Evolutionary conservation across 2,113 vertebrate species (phyloP).

Genomic region (Hydrolagus affinis): DNA sequence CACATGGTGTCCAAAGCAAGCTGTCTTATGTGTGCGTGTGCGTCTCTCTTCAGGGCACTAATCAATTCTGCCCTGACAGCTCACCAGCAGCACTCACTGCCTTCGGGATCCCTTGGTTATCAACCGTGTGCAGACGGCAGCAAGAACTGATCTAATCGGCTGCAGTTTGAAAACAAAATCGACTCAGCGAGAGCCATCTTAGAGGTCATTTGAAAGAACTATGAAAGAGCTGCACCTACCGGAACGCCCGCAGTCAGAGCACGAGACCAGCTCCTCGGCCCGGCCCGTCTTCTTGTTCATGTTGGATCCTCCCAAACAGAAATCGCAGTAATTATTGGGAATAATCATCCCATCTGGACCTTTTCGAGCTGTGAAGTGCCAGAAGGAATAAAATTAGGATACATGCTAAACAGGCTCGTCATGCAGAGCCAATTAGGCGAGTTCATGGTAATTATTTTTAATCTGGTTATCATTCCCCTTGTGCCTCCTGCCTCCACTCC

Average conservation of each 20-base stretch:
- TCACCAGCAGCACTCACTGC: background rate
- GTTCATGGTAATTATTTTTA: no score
- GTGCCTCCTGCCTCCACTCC: no score
- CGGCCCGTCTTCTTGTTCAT: constrained; percentile 84
- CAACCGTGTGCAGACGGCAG: background rate
- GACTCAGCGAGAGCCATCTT: background rate
- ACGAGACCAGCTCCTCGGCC: constrained; percentile 86
- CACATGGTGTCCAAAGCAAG: background rate
- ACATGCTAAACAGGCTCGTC: no score
- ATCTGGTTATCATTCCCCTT: no score
- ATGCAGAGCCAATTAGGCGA: no score
- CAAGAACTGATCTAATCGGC: constrained; percentile 5
- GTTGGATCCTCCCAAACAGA: constrained; percentile 87
- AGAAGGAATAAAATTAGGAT: background rate
- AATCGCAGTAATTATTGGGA: constrained; percentile 91
- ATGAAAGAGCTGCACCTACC: constrained; percentile 59
- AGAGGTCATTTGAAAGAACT: background rate
- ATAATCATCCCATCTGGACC: constrained; percentile 76
- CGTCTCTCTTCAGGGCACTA: background rate
- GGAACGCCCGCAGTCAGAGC: constrained; percentile 80
- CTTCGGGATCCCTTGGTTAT: background rate
- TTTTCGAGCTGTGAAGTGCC: constrained; percentile 70
- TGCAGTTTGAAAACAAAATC: background rate
- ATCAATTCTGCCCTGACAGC: background rate
- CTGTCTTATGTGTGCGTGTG: background rate